Base-by-base conservation (phyloP, 1,140 invertebrate species). In the Catajapyx aquilonaris region DNA sequence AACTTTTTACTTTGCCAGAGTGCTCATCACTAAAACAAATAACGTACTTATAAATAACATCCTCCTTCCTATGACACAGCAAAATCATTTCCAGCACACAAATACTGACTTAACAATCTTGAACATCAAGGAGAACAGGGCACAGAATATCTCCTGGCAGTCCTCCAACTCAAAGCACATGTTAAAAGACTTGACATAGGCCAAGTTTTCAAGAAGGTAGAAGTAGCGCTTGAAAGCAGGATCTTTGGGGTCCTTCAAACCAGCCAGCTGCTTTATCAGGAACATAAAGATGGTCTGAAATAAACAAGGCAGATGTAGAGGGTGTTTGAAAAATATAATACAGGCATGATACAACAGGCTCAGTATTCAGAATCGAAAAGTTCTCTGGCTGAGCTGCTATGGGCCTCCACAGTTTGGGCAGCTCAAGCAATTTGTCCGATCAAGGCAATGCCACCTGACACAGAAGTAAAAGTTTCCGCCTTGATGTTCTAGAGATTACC, bases 161-260 rank as follows among this genome's bases (percentile, higher is more conserved):
- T 95, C 88, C 57, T 96, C 90, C 25, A 96, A 57, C 54, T 97
- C 91, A 55, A 96, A 90, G 57, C 91, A 96, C 76, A 97, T 95
- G 57, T 95, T 95, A 57, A 97, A 97, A 0, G 88, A 93, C 55
- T 97, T 97, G 16, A 95, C 90, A 60, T 91, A 96, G 7, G 90
- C 88, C 41, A 97, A 65, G 60, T 95, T 97, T 65, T 95, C 81
- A 40, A 88, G 60, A 31, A 85, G 62, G 60, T 97, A 97, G 60
- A 96, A 96, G 55, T 96, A 97, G 45, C 91, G 66, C 56, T 96
- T 97, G 55, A 96, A 97, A 2, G 88, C 87, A 17, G 90, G 84
- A 62, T 95, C 84, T 57, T 95, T 93, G 0, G 90, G 87, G 64
- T 96, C 90, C 53, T 85, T 81, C 5, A 96, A 62, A 9, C 91